Percentiles rank a stretch among this genome's conserved stretches.
Evolutionary conservation across 2,797 vertebrate species (phyloP).

Genomic region (Emydoidea blandingii): DNA sequence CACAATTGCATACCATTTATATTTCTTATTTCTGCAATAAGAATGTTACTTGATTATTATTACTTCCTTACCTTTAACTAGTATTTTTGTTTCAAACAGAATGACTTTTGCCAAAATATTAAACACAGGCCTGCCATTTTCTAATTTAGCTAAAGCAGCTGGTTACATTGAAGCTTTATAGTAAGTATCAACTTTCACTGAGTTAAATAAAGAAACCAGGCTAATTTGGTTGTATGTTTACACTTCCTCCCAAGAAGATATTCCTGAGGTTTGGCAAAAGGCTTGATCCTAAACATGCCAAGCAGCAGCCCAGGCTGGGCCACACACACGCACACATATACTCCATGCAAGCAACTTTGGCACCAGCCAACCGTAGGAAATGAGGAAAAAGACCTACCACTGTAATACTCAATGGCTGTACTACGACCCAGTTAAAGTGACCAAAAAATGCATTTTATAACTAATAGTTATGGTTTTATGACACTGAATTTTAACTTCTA

Average conservation of each 20-base stretch:
- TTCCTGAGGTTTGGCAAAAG: constrained; percentile 75
- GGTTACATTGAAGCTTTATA: not conserved
- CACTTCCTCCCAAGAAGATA: constrained; percentile 52
- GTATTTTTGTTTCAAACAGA: not conserved
- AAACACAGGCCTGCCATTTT: not conserved
- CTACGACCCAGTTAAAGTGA: not conserved
- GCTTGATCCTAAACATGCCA: constrained; percentile 41
- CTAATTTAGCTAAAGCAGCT: not conserved
- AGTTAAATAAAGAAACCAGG: constrained; percentile 65
- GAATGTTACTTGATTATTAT: not conserved
- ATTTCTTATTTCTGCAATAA: not conserved
- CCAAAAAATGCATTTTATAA: constrained; percentile 48
- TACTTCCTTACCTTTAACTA: not conserved
- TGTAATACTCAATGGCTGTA: constrained; percentile 21
- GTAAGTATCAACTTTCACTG: constrained; percentile 17
- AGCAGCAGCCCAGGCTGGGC: constrained; percentile 35
- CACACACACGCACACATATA: constrained; percentile 59
- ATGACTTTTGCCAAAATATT: constrained; percentile 2
- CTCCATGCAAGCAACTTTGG: constrained; percentile 9
- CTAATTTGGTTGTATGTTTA: constrained; percentile 70
- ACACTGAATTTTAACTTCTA: constrained; percentile 48
- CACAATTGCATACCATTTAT: not conserved
- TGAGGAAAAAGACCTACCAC: not conserved
- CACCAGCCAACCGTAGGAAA: constrained; percentile 11
- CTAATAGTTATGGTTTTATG: constrained; percentile 56